Evolutionary conservation across 2,797 vertebrate genomes (phyloP).

Genomic region (Schizopygopsis pylzovi): DNA sequence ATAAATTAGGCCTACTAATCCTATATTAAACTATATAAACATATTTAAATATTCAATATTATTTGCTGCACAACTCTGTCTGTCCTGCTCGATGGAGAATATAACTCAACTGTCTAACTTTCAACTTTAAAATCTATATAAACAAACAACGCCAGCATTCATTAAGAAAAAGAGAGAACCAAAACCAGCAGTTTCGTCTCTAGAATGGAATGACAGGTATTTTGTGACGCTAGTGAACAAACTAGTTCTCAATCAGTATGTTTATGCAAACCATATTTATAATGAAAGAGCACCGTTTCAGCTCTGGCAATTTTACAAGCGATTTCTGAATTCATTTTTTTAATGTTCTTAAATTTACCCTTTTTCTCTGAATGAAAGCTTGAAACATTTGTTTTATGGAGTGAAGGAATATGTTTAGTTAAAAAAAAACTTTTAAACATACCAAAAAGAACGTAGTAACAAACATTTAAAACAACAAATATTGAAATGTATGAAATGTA

Average conservation of each 20-base stretch:
- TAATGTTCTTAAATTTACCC: not conserved
- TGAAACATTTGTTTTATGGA: no score
- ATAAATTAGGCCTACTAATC: not conserved
- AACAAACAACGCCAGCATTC: not conserved
- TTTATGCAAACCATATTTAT: not conserved
- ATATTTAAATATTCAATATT: not conserved
- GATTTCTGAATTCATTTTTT: not conserved
- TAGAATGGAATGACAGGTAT: constrained; percentile 7
- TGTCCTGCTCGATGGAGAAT: not conserved
- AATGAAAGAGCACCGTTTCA: not conserved
- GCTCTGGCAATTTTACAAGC: not conserved
- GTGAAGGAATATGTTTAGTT: not conserved
- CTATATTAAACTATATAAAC: no score
- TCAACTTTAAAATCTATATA: not conserved
- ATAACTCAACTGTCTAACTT: not conserved
- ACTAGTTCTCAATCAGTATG: not conserved
- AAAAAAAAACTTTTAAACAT: not conserved
- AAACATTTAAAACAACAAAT: not conserved
- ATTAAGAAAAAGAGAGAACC: not conserved
- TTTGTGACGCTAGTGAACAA: not conserved
- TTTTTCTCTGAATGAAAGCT: not conserved
- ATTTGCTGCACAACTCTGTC: not conserved
- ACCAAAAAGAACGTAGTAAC: not conserved
- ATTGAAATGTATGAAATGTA: not conserved
- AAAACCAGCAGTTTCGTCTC: not conserved